phyloP scores from a whole-genome alignment of 2,797 vertebrate genomes.

The Spea hammondii region DNA sequence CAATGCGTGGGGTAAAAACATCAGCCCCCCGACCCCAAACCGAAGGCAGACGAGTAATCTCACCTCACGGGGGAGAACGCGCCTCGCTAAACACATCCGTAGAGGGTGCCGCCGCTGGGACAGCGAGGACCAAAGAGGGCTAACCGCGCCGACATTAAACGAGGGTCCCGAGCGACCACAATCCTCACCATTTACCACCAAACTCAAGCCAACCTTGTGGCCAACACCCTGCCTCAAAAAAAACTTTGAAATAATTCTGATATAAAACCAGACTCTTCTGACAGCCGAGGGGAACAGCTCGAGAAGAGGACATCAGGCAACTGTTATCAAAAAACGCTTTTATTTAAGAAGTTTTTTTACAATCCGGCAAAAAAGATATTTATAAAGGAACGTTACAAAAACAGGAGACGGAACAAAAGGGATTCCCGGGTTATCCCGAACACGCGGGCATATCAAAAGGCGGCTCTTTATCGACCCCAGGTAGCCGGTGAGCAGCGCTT shows the following conservation, averaged over 20 bases:
- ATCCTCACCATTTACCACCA: too few species aligned
- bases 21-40: too few species aligned
- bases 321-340: constrained; percentile 42
- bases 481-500: neutral
- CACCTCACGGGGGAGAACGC: neutral
- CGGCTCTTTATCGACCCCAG: neutral
- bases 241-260: neutral
- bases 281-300: constrained; percentile 10
- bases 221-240: neutral
- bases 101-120: too few species aligned
- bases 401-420: constrained; percentile 6
- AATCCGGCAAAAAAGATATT: constrained; percentile 27
- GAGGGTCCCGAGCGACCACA: neutral
- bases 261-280: too few species aligned
- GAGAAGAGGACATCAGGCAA: constrained; percentile 14
- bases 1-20: too few species aligned
- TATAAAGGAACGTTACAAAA: constrained; percentile 23
- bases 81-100: too few species aligned
- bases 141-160: neutral
- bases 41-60: too few species aligned
- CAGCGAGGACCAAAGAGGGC: constrained; percentile 16
- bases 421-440: too few species aligned
- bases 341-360: constrained; percentile 44
- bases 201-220: neutral
- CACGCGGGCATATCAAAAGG: too few species aligned